phyloP scores from a whole-genome alignment of 2,888 invertebrate species.

The Papilio elwesi region DNA sequence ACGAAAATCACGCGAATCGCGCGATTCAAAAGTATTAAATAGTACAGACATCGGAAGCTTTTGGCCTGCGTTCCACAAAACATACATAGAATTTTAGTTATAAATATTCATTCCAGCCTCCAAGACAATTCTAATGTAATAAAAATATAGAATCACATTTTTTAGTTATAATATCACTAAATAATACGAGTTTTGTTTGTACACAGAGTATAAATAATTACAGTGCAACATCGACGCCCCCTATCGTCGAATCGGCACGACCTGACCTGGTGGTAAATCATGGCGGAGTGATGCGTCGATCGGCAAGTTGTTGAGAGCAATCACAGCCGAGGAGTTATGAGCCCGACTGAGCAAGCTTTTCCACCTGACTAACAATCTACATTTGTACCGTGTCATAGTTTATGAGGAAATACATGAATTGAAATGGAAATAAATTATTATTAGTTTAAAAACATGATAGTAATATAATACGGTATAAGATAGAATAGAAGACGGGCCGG shows the following conservation, averaged over 20 bases:
- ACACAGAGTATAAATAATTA: slow-evolving; percentile 50
- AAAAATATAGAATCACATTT: too few relatives aligned
- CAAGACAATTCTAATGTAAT: too few relatives aligned
- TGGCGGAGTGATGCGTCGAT: slow-evolving; percentile 59
- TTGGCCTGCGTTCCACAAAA: background rate
- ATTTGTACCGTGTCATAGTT: background rate
- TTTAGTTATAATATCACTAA: too few relatives aligned
- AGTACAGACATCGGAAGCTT: background rate
- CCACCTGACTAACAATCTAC: background rate
- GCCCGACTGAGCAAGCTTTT: background rate
- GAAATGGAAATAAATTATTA: too few relatives aligned
- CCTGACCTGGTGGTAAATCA: slow-evolving; percentile 70
- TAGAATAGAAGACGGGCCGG: too few relatives aligned
- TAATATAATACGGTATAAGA: too few relatives aligned
- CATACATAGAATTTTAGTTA: too few relatives aligned
- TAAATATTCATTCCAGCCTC: too few relatives aligned
- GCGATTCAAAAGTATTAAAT: slow-evolving; percentile 36
- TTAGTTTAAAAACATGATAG: too few relatives aligned
- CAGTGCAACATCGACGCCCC: slow-evolving; percentile 49
- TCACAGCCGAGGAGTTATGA: slow-evolving; percentile 27
- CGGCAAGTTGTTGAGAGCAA: slow-evolving; percentile 43
- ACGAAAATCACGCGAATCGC: slow-evolving; percentile 32
- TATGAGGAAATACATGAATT: background rate
- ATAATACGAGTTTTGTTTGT: background rate
- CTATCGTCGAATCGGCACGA: slow-evolving; percentile 70